Evolutionary conservation across 2,888 invertebrate genomes (phyloP).

Genomic region (Arenicola marina): DNA sequence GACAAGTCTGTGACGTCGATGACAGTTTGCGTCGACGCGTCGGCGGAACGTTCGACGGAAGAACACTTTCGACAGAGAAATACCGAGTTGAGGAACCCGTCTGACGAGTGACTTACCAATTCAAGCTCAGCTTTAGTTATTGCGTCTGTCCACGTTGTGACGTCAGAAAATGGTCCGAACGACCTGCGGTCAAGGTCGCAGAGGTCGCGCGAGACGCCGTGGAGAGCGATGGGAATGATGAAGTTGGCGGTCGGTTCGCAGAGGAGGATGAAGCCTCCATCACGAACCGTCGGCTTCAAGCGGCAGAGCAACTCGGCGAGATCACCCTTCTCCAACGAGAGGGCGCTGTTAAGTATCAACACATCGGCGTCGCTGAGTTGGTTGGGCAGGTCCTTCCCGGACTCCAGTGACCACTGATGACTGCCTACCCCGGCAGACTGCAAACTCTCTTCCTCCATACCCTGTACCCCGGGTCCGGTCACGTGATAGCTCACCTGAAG

Average conservation of each 20-base stretch:
- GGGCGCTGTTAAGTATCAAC: slow-evolving; percentile 45
- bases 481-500: slow-evolving; percentile 68
- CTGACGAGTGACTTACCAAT: slow-evolving; percentile 69
- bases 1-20: slow-evolving; percentile 16
- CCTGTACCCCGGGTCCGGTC: slow-evolving; percentile 65
- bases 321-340: slow-evolving; percentile 36
- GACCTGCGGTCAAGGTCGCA: slow-evolving; percentile 16
- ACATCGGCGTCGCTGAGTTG: slow-evolving; percentile 40
- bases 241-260: slow-evolving; percentile 60
- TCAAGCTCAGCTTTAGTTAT: slow-evolving; percentile 63
- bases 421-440: slow-evolving; percentile 70
- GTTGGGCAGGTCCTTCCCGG: slow-evolving; percentile 50
- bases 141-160: slow-evolving; percentile 35
- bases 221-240: slow-evolving; percentile 39
- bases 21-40: background rate
- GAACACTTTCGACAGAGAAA: slow-evolving; percentile 73
- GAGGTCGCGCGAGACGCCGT: slow-evolving; percentile 39
- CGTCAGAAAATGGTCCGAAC: slow-evolving; percentile 39
- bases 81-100: slow-evolving; percentile 65
- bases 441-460: slow-evolving; percentile 52
- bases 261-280: slow-evolving; percentile 64
- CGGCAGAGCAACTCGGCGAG: too few species aligned
- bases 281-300: too few species aligned
- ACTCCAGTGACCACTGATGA: slow-evolving; percentile 70
- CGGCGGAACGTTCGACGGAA: slow-evolving; percentile 14